Base-by-base conservation (phyloP, 1,140 invertebrate species). In the Cheumatopsyche charites region DNA sequence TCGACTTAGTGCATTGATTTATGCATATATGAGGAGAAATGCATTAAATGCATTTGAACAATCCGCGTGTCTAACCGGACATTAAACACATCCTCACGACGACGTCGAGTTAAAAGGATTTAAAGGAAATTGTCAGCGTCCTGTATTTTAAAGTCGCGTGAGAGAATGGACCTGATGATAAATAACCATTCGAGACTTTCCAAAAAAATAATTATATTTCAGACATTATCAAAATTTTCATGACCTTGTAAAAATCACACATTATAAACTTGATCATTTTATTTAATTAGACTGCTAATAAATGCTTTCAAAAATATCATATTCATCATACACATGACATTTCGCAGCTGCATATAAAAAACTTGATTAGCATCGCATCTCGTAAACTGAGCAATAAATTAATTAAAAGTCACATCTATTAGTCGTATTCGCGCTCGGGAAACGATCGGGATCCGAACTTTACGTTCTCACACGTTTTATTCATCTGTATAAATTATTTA, bases 41-140 rank as follows among this genome's bases (percentile, higher is more conserved):
- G 55, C 55, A 58, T 58, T 58, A 58, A 58, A 58, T 58, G 55
- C 55, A 26, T 11, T 26, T 9, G 21, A 26, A 58, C 55, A 19
- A 26, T 25, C 21, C 21, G 55, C 55, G 23, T 19, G 19, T 58
- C 55, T 26, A 58, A 58, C 55, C 55, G 55, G 55, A 58, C 55
- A 58, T 58, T 21, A 58, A 58, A 19, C 55, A 58, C 21, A 58
- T 58, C 55, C 55, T 58, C 55, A 58, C 55, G 55, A 58, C 47
- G 29, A 36, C 29, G 29, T 36, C 55, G 55, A 58, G 55, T 58
- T 58, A 58, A 58, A 58, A 58, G 23, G 55, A 23, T 58, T 58
- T 58, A 58, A 58, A 58, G 55, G 55, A 58, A 25, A 58, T 58
- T 58, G 55, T 58, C 55, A 58, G 55, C 55, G 55, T 58, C 55